Conservation (phyloP, 2,888 invertebrate species). For the Prionchulus punctatus region DNA sequence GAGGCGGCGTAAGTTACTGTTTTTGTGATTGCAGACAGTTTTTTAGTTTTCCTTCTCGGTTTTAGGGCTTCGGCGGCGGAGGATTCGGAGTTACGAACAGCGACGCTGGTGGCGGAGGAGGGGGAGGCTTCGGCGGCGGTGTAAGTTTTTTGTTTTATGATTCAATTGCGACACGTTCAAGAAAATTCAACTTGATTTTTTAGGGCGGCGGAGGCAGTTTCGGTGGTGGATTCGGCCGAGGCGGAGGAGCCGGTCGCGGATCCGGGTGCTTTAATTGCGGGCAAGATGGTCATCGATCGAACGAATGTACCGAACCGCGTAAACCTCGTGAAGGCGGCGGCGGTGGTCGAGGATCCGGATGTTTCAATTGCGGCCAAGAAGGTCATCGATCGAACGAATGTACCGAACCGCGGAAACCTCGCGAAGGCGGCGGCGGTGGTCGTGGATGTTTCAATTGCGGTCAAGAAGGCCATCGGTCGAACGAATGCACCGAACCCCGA, state of each 20-base stretch:
- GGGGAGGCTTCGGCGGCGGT: background rate
- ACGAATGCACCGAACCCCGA: background rate
- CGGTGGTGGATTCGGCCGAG: background rate
- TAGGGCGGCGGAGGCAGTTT: background rate
- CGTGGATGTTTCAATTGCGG: background rate
- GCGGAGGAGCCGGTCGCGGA: background rate
- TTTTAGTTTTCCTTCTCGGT: no score
- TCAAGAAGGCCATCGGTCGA: slow-evolving; percentile 1
- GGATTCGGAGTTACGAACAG: no score
- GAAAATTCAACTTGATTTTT: no score
- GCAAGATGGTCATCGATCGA: background rate
- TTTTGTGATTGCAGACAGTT: no score
- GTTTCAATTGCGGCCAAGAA: background rate
- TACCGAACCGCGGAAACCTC: background rate
- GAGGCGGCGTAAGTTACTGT: no score
- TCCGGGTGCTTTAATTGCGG: background rate
- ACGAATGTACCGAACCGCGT: background rate
- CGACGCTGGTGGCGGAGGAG: background rate
- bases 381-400: background rate
- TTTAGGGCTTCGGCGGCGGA: background rate
- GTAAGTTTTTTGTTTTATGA: no score
- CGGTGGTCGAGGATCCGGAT: background rate
- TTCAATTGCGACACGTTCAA: no score
- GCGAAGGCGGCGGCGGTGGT: background rate
- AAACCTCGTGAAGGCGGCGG: background rate